phyloP scores from a whole-genome alignment of 2,888 invertebrate species.

The Harpagoxenus sublaevis region DNA sequence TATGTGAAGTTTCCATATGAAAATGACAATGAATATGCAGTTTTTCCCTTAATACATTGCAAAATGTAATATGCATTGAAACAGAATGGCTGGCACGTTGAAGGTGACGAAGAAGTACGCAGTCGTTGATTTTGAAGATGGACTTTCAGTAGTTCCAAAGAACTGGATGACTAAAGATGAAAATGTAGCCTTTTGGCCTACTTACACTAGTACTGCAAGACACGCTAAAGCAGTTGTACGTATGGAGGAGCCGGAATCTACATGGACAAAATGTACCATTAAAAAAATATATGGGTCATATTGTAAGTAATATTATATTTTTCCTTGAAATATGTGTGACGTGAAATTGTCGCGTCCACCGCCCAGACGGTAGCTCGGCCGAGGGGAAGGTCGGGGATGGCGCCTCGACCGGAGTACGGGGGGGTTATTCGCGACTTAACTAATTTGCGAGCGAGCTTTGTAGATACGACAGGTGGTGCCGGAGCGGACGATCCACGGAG shows the following conservation, averaged over 20 bases:
- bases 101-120: neutral
- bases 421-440: too few relatives aligned
- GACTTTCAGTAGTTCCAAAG: neutral
- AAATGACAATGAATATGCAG: neutral
- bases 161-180: neutral
- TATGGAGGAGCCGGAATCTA: neutral
- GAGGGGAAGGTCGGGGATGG: too few relatives aligned
- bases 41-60: neutral
- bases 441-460: too few relatives aligned
- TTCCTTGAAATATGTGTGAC: too few relatives aligned
- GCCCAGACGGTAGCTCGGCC: too few relatives aligned
- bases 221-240: neutral
- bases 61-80: neutral
- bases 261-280: neutral
- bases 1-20: neutral
- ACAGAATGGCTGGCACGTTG: constrained; percentile 1
- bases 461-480: too few relatives aligned
- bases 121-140: neutral
- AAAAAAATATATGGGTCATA: neutral
- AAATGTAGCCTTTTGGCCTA: neutral
- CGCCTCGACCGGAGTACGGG: too few relatives aligned
- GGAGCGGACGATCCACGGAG: too few relatives aligned
- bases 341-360: too few relatives aligned
- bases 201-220: neutral
- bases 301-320: neutral